Evolutionary conservation across 1,140 invertebrate genomes (phyloP).

Genomic region (Brachionus rotundiformis): DNA sequence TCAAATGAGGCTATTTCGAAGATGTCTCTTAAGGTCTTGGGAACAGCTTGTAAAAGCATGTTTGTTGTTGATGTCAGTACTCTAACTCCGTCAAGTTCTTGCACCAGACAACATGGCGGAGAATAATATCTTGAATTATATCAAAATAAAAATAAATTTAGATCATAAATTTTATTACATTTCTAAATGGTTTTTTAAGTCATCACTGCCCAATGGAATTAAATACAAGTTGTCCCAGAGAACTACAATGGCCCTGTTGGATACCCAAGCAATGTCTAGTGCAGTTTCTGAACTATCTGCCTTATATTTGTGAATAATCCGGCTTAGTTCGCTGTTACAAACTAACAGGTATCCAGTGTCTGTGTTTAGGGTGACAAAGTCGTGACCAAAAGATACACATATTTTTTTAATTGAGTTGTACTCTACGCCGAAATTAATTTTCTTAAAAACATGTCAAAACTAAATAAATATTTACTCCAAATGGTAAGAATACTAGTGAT

Average conservation of each 20-base stretch:
- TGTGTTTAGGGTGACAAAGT: conserved; percentile 18
- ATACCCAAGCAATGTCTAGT: conserved; percentile 12
- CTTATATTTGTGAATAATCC: conserved; percentile 33
- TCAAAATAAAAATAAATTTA: neutral
- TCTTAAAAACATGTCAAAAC: too few relatives aligned
- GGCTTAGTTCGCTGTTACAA: conserved; percentile 38
- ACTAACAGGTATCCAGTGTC: conserved; percentile 33
- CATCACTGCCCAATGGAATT: conserved; percentile 31
- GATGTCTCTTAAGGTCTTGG: conserved; percentile 22
- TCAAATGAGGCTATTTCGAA: conserved; percentile 50
- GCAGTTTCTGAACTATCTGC: neutral
- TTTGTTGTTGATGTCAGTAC: neutral
- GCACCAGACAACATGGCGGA: conserved; percentile 7
- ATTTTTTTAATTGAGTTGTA: conserved; percentile 39
- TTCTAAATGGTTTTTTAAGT: conserved; percentile 29
- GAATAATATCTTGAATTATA: neutral
- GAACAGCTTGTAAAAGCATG: conserved; percentile 21
- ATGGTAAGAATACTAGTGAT: conserved; percentile 19
- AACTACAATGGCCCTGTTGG: conserved; percentile 23
- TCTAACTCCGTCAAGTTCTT: conserved; percentile 47
- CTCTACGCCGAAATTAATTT: conserved; percentile 23
- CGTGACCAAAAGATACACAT: conserved; percentile 26
- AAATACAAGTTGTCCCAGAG: conserved; percentile 31
- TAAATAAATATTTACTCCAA: too few relatives aligned
- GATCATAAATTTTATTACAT: neutral